Conservation (phyloP, 2,113 vertebrate genomes). For the Pomatorhinus ruficollis region DNA sequence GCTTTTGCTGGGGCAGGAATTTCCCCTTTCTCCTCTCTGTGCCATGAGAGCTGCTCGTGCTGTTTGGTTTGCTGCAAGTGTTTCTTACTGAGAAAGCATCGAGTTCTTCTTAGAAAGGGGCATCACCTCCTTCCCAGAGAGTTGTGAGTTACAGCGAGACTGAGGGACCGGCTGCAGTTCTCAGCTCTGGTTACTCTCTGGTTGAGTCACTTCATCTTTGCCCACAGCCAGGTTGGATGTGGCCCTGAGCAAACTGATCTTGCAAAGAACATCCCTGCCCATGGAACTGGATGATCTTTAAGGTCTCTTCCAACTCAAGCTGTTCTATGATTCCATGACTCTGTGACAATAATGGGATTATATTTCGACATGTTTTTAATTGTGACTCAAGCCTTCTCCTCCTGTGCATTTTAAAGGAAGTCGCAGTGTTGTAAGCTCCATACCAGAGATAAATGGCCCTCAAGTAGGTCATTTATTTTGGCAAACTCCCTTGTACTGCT, state of each 20-base stretch:
- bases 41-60: fast-evolving
- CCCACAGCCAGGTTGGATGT: neutral
- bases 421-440: neutral
- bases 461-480: neutral
- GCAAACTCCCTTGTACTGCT: neutral
- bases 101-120: neutral
- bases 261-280: neutral
- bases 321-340: neutral
- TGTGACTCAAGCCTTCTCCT: neutral
- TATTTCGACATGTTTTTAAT: neutral
- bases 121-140: neutral
- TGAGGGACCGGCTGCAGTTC: neutral
- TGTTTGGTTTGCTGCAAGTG: neutral
- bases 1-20: neutral
- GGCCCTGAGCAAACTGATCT: neutral
- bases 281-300: neutral
- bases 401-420: neutral
- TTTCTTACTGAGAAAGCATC: neutral
- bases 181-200: fast-evolving
- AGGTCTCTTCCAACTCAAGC: neutral
- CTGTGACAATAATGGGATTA: neutral
- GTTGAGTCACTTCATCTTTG: neutral
- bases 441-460: neutral
- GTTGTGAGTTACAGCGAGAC: fast-evolving
- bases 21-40: neutral